These are phyloP conservation scores for Sakesphorus luctuosus DNA, from an alignment of 2,113 vertebrate genomes.

Conservation along the genomic window DNA sequence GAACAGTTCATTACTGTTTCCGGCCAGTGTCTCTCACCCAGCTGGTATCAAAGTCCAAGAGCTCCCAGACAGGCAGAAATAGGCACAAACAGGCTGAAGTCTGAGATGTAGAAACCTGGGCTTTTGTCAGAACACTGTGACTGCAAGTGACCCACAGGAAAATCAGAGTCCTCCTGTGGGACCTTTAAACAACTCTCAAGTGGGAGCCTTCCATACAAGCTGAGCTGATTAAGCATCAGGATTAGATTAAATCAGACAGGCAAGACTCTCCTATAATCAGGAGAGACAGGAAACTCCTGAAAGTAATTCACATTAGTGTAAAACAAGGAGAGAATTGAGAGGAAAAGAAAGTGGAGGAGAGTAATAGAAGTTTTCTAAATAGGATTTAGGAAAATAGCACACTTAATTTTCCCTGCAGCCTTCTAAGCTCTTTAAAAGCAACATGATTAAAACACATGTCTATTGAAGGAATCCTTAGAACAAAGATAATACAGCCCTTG, in stretches of 20 bases:
- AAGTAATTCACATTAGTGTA: not conserved
- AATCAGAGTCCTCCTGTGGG: not conserved
- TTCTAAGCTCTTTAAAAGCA: not conserved
- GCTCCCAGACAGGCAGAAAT: not conserved
- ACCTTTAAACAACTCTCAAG: not conserved
- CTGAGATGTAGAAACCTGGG: not conserved
- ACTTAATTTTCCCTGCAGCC: not conserved
- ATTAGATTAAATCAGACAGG: not conserved
- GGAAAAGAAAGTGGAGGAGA: not conserved
- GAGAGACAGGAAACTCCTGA: not conserved
- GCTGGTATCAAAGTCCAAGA: not conserved
- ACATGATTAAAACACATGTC: not conserved
- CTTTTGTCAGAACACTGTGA: not conserved
- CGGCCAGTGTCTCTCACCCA: not conserved
- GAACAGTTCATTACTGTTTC: not conserved
- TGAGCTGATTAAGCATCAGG: not conserved
- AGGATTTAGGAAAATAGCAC: not conserved
- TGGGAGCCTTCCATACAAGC: not conserved
- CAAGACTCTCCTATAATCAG: not conserved
- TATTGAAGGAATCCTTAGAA: not conserved
- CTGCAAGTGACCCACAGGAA: not conserved
- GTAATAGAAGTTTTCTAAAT: not conserved
- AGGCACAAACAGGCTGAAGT: not conserved
- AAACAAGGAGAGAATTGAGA: not conserved
- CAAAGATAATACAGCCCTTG: not conserved